Evolutionary conservation across 2,113 vertebrate species (phyloP).

Genomic region (Aramus guarauna): DNA sequence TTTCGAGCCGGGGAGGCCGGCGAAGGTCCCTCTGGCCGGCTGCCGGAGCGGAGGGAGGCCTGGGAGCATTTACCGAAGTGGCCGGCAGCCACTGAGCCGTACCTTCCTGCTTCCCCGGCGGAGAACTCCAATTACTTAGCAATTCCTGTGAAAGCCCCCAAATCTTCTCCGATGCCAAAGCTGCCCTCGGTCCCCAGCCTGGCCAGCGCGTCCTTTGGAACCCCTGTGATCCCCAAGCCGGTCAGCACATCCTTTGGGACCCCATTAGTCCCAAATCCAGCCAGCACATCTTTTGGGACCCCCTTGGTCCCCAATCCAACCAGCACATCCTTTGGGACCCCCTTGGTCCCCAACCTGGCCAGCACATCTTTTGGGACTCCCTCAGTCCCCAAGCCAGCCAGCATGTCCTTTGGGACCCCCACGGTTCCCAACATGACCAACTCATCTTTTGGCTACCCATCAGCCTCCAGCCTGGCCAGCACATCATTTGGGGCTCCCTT

Average conservation of each 20-base stretch:
- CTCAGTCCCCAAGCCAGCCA: neutral
- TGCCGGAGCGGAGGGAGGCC: neutral
- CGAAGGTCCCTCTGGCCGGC: neutral
- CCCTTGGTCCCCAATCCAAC: neutral
- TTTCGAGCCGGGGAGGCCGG: neutral
- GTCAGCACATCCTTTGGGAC: accelerated
- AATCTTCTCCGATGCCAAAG: neutral
- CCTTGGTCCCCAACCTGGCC: neutral
- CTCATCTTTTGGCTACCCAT: neutral
- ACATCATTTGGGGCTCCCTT: accelerated
- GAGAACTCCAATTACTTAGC: conserved; percentile 61
- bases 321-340: neutral
- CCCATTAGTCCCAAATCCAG: accelerated
- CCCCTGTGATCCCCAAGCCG: accelerated
- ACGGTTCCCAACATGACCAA: neutral
- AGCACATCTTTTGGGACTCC: neutral
- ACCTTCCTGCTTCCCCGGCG: neutral
- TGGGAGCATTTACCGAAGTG: neutral
- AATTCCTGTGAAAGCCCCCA: conserved; percentile 43
- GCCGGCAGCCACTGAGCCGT: neutral
- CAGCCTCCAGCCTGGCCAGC: neutral
- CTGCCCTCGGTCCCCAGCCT: neutral
- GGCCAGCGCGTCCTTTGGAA: neutral
- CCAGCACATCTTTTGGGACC: neutral
- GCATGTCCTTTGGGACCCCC: neutral